phyloP scores from a whole-genome alignment of 2,113 vertebrate genomes.

The Xenopus tropicalis region UCB_Xtro_10.0 CM004447.2:31262001-31262500 shows the following conservation, averaged over 20 bases:
- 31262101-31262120: background rate
- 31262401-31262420: too few relatives aligned
- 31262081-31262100: slow-evolving; percentile 19
- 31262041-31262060: slow-evolving; percentile 51
- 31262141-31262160: background rate
- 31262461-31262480: too few relatives aligned
- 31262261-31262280: slow-evolving; percentile 45
- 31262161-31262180: slow-evolving; percentile 15
- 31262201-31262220: slow-evolving; percentile 70
- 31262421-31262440: too few relatives aligned
- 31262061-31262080: slow-evolving; percentile 43
- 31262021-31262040: slow-evolving; percentile 62
- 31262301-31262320: slow-evolving; percentile 46
- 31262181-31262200: slow-evolving; percentile 52
- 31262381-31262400: too few relatives aligned
- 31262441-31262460: too few relatives aligned
- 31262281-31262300: slow-evolving; percentile 45
- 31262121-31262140: slow-evolving; percentile 15
- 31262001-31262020: slow-evolving; percentile 71
- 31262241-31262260: slow-evolving; percentile 61
- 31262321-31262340: too few relatives aligned
- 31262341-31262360: too few relatives aligned
- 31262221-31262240: slow-evolving; percentile 70
- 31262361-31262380: too few relatives aligned
- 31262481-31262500: too few relatives aligned